These are phyloP conservation scores for Ostrea denselamellosa DNA, from an alignment of 1,140 invertebrate genomes.

Conservation along the genomic window DNA sequence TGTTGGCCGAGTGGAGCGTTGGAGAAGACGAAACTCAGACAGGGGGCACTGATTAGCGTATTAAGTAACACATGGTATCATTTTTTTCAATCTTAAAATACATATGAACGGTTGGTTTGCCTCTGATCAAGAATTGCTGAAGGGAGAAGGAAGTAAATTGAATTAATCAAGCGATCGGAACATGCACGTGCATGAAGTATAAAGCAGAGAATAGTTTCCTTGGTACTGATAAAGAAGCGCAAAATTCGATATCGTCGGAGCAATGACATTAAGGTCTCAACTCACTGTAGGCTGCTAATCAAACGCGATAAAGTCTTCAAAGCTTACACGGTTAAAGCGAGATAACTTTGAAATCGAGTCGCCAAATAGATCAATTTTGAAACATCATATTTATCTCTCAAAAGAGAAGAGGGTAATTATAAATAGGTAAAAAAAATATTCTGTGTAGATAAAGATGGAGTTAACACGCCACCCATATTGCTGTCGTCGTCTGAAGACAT, in stretches of 20 bases:
- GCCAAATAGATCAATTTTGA: conserved; percentile 15
- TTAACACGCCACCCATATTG: conserved; percentile 5
- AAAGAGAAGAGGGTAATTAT: conserved; percentile 11
- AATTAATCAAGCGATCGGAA: conserved; percentile 6
- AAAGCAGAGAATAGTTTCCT: not conserved
- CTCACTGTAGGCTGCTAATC: not conserved
- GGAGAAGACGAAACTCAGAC: not conserved
- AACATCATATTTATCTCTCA: not conserved
- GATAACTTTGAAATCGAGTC: conserved; percentile 24
- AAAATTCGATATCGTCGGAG: not conserved
- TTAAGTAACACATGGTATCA: conserved; percentile 27
- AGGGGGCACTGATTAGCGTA: conserved; percentile 6
- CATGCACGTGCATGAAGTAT: conserved; percentile 27
- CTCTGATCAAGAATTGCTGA: conserved; percentile 13
- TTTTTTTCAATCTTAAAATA: conserved; percentile 28
- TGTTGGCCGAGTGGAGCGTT: not conserved
- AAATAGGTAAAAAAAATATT: conserved; percentile 7
- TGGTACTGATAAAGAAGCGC: not conserved
- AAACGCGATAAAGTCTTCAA: not conserved
- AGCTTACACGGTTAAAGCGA: not conserved
- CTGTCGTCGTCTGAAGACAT: not conserved
- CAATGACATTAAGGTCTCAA: not conserved
- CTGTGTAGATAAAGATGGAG: not conserved
- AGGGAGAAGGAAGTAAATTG: conserved; percentile 2
- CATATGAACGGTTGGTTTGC: not conserved